Base-by-base conservation (phyloP, 2,797 vertebrate species). In the Micrastur ruficollis region DNA sequence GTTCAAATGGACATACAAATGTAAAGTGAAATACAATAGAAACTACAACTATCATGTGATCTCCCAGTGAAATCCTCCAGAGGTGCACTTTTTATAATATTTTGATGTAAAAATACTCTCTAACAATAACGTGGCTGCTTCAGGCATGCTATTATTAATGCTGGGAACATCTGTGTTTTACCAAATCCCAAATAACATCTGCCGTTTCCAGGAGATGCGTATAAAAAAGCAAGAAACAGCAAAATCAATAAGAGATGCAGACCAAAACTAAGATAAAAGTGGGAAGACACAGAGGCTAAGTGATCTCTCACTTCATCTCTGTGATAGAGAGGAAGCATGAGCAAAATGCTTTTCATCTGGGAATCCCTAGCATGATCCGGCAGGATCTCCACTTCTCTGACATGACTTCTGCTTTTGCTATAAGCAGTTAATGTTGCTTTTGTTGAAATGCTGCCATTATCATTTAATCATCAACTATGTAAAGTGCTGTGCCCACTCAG, bases 361-460 rank as follows among this genome's bases (percentile, higher is more conserved):
- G 56, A 89, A 91, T 82, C 74, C 40, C 14, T 72, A 47, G 16
- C 81, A 36, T 20, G 46, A 65, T 78, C 65, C 40, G 58, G 49
- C 34, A n/a, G 14, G 25, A 82, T 80, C 36, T 81, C 21, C 32
- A 27, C 32, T 68, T 71, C n/a, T 65, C 52, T 61, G 42, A 32
- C 27, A 22, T 36, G 61, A 44, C 55, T 96, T 82, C 56, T 93
- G 52, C 31, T 90, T 82, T 87, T 87, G 49, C 68, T 63, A 7
- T 55, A 68, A 85, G 79, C 44, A 56, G 68, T 46, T 81, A 72
- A 44, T 0, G 0, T 71, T 61, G 49, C 71, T 89, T 84, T 66
- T 80, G 81, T 38, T 97, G 94, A 91, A 95, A 81, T 58, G 46
- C 34, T 94, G 76, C 81, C 85, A 74, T 94, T 84, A 82, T 71